A percentile compares a stretch with the other conserved stretches of the same genome.
Conservation (phyloP, 2,113 vertebrate genomes). For the Rhizomys pruinosus region DNA sequence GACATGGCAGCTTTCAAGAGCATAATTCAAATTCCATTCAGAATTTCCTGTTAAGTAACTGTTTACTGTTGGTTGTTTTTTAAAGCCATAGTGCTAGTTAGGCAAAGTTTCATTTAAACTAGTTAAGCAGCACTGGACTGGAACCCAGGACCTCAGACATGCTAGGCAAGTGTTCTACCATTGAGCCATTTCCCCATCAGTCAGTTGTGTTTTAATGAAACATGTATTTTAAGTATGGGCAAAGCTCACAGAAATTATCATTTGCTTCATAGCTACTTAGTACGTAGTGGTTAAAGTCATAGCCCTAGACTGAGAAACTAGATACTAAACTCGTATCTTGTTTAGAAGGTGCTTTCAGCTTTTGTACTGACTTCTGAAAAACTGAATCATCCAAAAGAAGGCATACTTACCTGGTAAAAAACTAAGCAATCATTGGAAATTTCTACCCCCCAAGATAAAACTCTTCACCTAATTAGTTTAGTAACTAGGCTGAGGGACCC, state of each 20-base stretch:
- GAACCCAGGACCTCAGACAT: neutral
- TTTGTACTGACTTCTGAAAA: conserved; percentile 41
- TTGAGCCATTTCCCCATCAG: neutral
- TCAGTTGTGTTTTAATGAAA: conserved; percentile 36
- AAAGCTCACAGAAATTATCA: neutral
- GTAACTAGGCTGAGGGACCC: conserved; percentile 30
- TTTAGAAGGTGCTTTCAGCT: conserved; percentile 11
- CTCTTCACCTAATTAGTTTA: conserved; percentile 34
- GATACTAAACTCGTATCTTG: neutral
- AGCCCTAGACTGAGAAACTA: conserved; percentile 7
- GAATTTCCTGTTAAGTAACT: conserved; percentile 58
- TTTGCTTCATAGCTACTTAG: neutral
- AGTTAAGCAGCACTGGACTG: neutral
- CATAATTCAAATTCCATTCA: conserved; percentile 54
- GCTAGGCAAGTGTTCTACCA: neutral
- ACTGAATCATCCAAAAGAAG: conserved; percentile 11
- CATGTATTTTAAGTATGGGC: neutral
- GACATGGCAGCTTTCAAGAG: conserved; percentile 48
- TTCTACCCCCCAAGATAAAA: conserved; percentile 10
- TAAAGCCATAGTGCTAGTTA: conserved; percentile 46
- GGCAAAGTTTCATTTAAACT: conserved; percentile 49
- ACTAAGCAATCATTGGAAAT: conserved; percentile 34
- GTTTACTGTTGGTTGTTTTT: conserved; percentile 21
- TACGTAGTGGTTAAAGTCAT: neutral
- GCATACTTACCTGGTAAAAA: conserved; percentile 36